Conservation (phyloP, 2,113 vertebrate genomes). For the Hiodon tergisus region DNA sequence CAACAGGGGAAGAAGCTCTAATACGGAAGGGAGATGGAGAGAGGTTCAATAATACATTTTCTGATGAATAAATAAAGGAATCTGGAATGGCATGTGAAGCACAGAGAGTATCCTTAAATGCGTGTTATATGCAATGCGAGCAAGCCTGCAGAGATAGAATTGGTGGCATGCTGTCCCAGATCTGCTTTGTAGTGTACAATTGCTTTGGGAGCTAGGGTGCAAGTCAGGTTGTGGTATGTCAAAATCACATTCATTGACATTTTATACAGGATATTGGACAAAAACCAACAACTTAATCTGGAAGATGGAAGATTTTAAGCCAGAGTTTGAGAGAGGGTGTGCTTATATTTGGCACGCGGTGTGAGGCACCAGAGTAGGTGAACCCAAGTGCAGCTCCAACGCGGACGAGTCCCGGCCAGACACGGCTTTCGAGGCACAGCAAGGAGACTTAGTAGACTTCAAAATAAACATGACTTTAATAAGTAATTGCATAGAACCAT, state of each 20-base stretch:
- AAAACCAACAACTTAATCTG: neutral
- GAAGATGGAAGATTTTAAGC: too few species aligned
- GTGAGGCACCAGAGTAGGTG: too few species aligned
- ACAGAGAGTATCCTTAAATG: neutral
- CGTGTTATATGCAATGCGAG: neutral
- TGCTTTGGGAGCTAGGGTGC: slow-evolving; percentile 7
- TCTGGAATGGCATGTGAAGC: neutral
- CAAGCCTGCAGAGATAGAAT: neutral
- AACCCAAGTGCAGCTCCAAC: too few species aligned
- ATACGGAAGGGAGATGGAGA: neutral
- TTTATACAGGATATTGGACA: neutral
- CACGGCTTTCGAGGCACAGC: too few species aligned
- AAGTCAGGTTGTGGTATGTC: neutral
- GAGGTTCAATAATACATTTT: slow-evolving; percentile 9
- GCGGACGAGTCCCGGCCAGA: too few species aligned
- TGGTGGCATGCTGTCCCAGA: neutral
- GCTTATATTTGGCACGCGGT: too few species aligned
- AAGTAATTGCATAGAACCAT: too few species aligned
- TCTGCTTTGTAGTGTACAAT: neutral
- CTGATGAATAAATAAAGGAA: neutral
- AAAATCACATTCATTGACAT: neutral
- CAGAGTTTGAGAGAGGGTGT: too few species aligned
- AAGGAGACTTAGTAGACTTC: too few species aligned
- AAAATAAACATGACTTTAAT: too few species aligned
- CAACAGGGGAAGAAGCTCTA: neutral